Evolutionary conservation across 2,113 vertebrate species (phyloP).

Genomic region (Limnothrissa miodon): DNA sequence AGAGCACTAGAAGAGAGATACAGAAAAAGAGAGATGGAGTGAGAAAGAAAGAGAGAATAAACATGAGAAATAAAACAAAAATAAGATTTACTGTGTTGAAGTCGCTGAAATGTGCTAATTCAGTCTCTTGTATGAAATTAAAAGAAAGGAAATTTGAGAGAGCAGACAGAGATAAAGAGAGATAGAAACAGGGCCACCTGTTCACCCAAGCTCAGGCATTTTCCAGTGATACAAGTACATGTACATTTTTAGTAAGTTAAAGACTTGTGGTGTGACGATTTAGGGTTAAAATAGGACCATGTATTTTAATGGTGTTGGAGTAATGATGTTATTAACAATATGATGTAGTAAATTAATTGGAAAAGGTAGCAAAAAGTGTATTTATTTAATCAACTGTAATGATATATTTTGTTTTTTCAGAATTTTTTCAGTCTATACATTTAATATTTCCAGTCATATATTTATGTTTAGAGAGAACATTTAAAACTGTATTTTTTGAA

Average conservation of each 20-base stretch:
- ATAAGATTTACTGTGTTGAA: neutral
- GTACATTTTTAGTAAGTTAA: neutral
- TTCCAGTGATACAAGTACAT: too few relatives aligned
- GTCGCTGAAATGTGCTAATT: neutral
- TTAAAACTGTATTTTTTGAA: neutral
- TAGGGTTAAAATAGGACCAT: neutral
- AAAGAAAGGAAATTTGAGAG: neutral
- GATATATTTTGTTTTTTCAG: neutral
- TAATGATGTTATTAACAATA: neutral
- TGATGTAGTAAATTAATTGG: neutral
- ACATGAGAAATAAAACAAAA: neutral
- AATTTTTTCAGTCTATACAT: neutral
- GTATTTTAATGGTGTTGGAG: neutral
- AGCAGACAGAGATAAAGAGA: too few relatives aligned
- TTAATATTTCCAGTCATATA: neutral
- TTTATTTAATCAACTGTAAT: neutral
- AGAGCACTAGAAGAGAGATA: slow-evolving; percentile 22
- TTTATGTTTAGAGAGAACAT: neutral
- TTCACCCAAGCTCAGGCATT: too few relatives aligned
- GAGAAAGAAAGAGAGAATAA: neutral
- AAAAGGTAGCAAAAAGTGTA: neutral
- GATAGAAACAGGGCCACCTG: too few relatives aligned
- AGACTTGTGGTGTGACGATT: neutral
- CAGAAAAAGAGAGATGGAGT: slow-evolving; percentile 2
- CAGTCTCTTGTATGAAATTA: neutral